phyloP scores from a whole-genome alignment of 1,140 invertebrate genomes.

The Drosophila willistoni region DNA sequence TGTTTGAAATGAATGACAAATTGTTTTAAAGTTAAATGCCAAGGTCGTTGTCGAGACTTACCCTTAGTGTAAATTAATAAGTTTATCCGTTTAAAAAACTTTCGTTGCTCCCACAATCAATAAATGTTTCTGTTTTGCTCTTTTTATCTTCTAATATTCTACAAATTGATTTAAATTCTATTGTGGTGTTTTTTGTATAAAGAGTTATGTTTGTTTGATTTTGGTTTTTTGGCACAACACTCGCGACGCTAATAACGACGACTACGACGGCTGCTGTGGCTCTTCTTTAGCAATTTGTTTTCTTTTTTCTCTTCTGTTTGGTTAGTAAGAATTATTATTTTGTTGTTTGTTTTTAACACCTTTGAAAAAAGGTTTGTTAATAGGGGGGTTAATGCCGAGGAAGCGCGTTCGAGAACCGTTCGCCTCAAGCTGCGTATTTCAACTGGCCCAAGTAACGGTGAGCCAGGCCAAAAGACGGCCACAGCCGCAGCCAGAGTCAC shows the following conservation, averaged over 20 bases:
- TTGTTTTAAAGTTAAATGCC: constrained; percentile 60
- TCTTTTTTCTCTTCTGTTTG: constrained; percentile 29
- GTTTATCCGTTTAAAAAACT: constrained; percentile 9
- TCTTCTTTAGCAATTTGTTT: constrained; percentile 19
- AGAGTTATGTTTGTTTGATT: background rate
- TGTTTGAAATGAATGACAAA: constrained; percentile 55
- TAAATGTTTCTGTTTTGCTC: constrained; percentile 34
- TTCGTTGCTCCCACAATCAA: constrained; percentile 62
- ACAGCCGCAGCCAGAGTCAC: constrained; percentile 19
- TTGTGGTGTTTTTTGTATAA: constrained; percentile 31
- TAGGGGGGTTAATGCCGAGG: constrained; percentile 29
- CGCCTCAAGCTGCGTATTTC: constrained; percentile 78
- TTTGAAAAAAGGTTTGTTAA: constrained; percentile 31
- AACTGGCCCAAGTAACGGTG: constrained; percentile 78
- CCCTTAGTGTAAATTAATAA: constrained; percentile 41
- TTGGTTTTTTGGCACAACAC: constrained; percentile 67
- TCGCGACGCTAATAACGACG: constrained; percentile 58
- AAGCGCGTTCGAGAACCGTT: constrained; percentile 78
- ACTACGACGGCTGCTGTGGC: constrained; percentile 66
- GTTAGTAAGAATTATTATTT: constrained; percentile 51
- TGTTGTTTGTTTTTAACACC: constrained; percentile 18
- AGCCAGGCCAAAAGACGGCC: constrained; percentile 67
- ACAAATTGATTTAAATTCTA: constrained; percentile 29
- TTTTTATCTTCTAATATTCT: constrained; percentile 6
- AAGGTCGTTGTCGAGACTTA: constrained; percentile 61